Percentiles rank a stretch among this genome's conserved stretches.
Conservation (phyloP, 2,113 vertebrate genomes). For the Oenanthe oenanthe region DNA sequence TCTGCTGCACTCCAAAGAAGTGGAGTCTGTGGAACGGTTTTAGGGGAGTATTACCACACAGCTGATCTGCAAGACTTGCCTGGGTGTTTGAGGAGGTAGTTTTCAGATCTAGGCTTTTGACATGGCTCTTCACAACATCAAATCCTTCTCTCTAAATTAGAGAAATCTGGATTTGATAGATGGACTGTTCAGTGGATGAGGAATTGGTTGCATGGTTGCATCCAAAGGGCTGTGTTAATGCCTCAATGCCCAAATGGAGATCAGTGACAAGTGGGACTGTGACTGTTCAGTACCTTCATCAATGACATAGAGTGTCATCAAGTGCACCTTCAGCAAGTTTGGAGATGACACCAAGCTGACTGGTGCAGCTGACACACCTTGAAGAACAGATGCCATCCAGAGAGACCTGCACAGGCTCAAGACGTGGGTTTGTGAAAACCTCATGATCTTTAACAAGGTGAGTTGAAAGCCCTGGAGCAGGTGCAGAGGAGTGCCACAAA, state of each 20-base stretch:
- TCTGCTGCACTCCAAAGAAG: neutral
- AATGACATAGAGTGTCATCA: accelerated
- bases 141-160: neutral
- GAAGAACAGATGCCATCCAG: neutral
- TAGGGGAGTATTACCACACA: neutral
- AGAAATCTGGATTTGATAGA: neutral
- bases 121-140: accelerated
- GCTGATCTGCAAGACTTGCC: neutral
- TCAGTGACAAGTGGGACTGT: neutral
- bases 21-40: neutral
- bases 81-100: neutral
- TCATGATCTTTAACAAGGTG: neutral
- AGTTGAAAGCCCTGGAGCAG: neutral
- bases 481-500: neutral
- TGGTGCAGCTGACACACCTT: neutral
- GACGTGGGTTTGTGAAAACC: neutral
- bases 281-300: neutral
- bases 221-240: neutral
- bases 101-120: neutral
- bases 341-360: neutral
- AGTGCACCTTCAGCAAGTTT: neutral
- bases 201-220: neutral
- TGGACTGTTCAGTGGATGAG: neutral
- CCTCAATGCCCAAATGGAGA: neutral
- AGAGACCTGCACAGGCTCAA: neutral